Evolutionary conservation across 2,797 vertebrate genomes (phyloP), one percentile per base, ranked within the genome.

Genomic region (Myripristis murdjan): DNA sequence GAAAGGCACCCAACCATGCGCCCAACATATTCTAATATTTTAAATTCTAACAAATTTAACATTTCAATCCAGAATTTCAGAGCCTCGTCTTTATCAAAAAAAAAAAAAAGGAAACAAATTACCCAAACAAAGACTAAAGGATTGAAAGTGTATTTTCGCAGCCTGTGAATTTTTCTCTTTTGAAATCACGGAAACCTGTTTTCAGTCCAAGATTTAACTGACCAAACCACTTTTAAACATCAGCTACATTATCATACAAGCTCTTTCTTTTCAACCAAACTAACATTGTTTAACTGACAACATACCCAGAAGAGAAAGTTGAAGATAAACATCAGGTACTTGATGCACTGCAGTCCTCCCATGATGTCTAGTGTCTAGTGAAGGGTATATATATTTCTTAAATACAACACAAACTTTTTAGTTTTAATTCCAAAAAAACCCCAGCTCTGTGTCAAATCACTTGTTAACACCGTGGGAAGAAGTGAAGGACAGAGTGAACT

Each of bases 271-370:
- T 33, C 58, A 77, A 48, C 56, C 61, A 43, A 63, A 1, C 5
- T 1, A 23, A 5, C 12, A 1, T 3, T 46, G 11, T 20, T 2
- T 12, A 15, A 12, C 55, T 6, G 20, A 33, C 1, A 0, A 92
- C 93, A 0, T 92, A 94, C 93, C 92, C 93, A 94, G 82, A 93
- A 93, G 23, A 94, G 78, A 31, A 93, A 92, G 84, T 94, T 94
- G 87, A 94, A 94, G 41, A 55, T 57, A 66, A 94, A 93, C 87
- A 94, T 44, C 70, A 89, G 33, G 63, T 93, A 93, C 24, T 92
- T 94, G 82, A 94, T 6, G 58, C 88, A 93, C 60, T 91, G 64
- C 6, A 88, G 5, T 24, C 48, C 86, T 1, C 64, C 88, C 93
- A 93, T 94, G 68, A n/a, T n/a, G n/a, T n/a, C n/a, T n/a, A n/a